phyloP scores from a whole-genome alignment of 2,888 invertebrate species.

The Caenorhabditis sulstoni region DNA sequence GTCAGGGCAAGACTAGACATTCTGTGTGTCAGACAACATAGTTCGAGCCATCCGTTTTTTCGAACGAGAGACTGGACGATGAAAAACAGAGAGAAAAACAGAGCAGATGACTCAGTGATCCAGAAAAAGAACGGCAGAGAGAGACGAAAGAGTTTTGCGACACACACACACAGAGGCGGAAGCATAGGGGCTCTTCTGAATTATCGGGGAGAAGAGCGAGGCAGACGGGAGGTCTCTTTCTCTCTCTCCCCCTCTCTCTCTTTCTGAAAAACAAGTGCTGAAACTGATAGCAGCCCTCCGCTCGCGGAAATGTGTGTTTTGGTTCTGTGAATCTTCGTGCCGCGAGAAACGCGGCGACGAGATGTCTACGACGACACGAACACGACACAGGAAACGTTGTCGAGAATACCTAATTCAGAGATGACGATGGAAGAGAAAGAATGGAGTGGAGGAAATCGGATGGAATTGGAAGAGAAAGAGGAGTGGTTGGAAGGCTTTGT shows the following conservation, averaged over 20 bases:
- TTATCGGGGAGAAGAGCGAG: constrained; percentile 9
- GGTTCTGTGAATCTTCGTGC: constrained; percentile 1
- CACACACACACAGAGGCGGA: constrained; percentile 1
- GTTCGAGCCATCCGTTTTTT: not conserved
- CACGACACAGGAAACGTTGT: no score
- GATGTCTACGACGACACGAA: no score
- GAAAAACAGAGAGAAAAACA: constrained; percentile 5
- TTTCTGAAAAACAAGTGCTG: constrained; percentile 21
- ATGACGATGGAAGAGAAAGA: no score
- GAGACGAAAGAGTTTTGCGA: not conserved
- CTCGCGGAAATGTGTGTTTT: not conserved
- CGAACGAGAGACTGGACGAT: not conserved
- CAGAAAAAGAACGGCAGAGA: constrained; percentile 6
- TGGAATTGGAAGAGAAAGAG: no score
- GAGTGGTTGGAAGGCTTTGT: no score
- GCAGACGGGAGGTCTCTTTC: no score
- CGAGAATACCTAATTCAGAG: constrained; percentile 4
- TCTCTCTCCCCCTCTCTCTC: no score
- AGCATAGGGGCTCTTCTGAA: constrained; percentile 15
- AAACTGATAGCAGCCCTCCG: constrained; percentile 7
- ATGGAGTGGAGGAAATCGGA: no score
- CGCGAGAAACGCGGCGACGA: not conserved
- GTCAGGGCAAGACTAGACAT: no score
- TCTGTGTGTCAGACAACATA: no score
- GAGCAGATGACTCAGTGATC: constrained; percentile 31